Evolutionary conservation across 2,797 vertebrate species (phyloP).

Genomic region (Scomberomorus guttatus): DNA sequence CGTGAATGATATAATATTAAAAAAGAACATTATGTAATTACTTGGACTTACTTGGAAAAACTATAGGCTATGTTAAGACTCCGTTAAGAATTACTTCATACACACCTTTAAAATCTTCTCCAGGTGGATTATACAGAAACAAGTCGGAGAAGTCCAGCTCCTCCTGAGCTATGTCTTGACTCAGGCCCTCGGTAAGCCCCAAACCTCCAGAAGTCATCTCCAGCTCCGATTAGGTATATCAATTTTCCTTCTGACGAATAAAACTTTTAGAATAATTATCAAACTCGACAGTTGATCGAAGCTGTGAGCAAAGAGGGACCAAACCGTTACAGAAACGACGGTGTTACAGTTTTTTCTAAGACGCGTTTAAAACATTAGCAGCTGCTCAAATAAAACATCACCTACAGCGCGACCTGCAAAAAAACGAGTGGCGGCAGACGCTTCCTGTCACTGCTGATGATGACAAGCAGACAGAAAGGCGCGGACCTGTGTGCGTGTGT

Average conservation of each 20-base stretch:
- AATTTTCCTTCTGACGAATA: neutral
- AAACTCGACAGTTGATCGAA: neutral
- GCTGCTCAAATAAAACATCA: constrained; percentile 53
- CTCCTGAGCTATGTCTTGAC: constrained; percentile 85
- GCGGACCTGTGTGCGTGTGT: constrained; percentile 13
- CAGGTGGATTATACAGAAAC: constrained; percentile 86
- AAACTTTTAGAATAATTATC: neutral
- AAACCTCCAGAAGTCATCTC: constrained; percentile 76
- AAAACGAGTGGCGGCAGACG: constrained; percentile 18
- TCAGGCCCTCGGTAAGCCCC: constrained; percentile 67
- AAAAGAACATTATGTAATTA: neutral
- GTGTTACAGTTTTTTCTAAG: neutral
- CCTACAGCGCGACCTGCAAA: constrained; percentile 2
- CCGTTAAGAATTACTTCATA: constrained; percentile 28
- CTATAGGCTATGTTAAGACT: neutral
- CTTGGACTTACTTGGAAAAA: too few species aligned
- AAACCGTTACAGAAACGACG: neutral
- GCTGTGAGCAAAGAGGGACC: neutral
- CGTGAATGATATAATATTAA: neutral
- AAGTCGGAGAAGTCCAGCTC: constrained; percentile 93
- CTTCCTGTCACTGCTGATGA: constrained; percentile 71
- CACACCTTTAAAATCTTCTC: constrained; percentile 90
- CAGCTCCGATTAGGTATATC: neutral
- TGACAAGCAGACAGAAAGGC: constrained; percentile 45
- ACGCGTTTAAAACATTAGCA: constrained; percentile 1